Base-by-base conservation (phyloP, 2,888 invertebrate species). In the Patella depressa region DNA sequence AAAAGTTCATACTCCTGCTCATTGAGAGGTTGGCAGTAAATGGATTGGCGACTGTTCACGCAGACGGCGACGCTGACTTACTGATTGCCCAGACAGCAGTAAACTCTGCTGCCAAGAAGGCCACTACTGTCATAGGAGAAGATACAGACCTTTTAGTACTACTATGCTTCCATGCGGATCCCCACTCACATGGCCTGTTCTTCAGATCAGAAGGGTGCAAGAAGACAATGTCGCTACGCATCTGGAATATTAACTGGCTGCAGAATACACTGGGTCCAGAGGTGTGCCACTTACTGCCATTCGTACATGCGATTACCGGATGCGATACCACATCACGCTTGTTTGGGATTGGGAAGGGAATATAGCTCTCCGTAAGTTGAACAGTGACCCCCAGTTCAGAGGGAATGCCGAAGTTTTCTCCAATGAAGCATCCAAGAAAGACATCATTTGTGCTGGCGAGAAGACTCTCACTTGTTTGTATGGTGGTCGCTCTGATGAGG, bases 1-100 rank as follows among this genome's bases (percentile, higher is more conserved):
- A 85, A 54, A 53, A 65, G 9, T 86, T 87, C 70, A 82, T 86
- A 3, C 57, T 79, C 55, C 14, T 84, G 34, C 75, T 86, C 24
- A 11, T 73, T 53, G 71, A 72, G n/a, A 17, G 75, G 12, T 75
- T 85, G 11, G 9, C 57, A 19, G n/a, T 34, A 78, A n/a, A 12
- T 53, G 53, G 82, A 80, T 7, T 74, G 71, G 29, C 19, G 53
- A 11, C 29, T 24, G 24, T 74, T 3, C 83, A 87, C 76, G 84
- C 87, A 17, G 29, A 57, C 12, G 81, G 77, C 14, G 88, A 86
- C 79, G 70, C 71, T 34, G 55, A 70, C 17, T 45, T 70, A 12
- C 71, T 70, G 14, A 70, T 19, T 70, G 71, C 19, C 29, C 71
- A 19, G 19, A 70, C n/a, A 19, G 71, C 71, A 19, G 71, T 70